phyloP scores from a whole-genome alignment of 2,888 invertebrate genomes.

The Brachypalpus laphriformis region DNA sequence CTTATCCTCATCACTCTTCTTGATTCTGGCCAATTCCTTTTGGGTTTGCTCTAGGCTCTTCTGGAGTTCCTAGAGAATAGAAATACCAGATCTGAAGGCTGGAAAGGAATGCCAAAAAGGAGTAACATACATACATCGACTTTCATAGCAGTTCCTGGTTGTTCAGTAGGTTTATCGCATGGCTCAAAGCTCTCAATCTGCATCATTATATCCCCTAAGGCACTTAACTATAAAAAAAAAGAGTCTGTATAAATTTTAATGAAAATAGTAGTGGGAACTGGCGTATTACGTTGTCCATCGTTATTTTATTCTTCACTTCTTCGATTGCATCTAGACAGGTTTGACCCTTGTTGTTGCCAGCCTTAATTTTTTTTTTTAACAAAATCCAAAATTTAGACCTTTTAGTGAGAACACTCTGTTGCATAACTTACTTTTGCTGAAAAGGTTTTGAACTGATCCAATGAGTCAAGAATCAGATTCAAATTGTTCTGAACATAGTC shows the following conservation, averaged over 20 bases:
- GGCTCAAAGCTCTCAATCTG: constrained; percentile 25
- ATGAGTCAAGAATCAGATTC: background rate
- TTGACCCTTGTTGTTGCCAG: constrained; percentile 9
- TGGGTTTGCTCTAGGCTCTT: constrained; percentile 10
- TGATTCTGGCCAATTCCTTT: background rate
- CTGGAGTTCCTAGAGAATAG: background rate
- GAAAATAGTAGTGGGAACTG: background rate
- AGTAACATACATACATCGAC: constrained; percentile 16
- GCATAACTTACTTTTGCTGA: constrained; percentile 13
- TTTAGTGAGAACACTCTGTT: background rate
- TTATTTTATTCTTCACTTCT: constrained; percentile 22
- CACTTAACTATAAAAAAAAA: background rate
- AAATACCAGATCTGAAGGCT: background rate
- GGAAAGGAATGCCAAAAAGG: background rate
- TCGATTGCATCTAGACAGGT: background rate
- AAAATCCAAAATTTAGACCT: background rate
- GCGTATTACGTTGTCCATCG: constrained; percentile 24
- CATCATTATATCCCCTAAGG: constrained; percentile 14
- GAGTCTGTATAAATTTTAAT: no score
- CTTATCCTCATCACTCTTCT: constrained; percentile 29
- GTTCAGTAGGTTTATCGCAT: background rate
- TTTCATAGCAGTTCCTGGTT: background rate
- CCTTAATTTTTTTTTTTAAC: background rate
- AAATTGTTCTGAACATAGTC: background rate
- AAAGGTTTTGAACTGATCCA: background rate